A percentile compares a stretch with the other conserved stretches of the same genome.
These are phyloP conservation scores for Helicoverpa assulta DNA, from an alignment of 2,888 invertebrate species.

Conservation along the genomic window DNA sequence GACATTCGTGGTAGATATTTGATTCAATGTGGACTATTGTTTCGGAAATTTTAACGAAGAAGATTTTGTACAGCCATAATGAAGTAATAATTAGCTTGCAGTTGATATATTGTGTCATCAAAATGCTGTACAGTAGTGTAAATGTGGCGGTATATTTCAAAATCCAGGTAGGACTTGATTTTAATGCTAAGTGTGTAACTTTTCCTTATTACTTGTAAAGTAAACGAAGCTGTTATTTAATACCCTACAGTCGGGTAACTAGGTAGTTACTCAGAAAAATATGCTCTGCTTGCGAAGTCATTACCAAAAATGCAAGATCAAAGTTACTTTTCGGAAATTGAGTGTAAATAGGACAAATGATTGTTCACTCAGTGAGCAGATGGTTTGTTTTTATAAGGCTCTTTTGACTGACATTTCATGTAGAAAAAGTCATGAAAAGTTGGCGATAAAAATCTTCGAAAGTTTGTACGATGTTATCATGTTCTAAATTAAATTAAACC, in stretches of 20 bases:
- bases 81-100: conserved; percentile 30
- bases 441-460: too few species aligned
- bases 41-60: conserved; percentile 13
- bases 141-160: conserved; percentile 32
- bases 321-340: too few species aligned
- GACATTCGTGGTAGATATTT: conserved; percentile 24
- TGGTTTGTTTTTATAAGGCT: too few species aligned
- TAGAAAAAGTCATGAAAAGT: too few species aligned
- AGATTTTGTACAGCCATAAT: conserved; percentile 29
- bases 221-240: background rate
- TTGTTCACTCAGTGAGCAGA: too few species aligned
- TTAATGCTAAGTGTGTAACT: background rate
- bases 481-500: too few species aligned
- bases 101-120: conserved; percentile 23
- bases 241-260: background rate
- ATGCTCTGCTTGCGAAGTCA: background rate
- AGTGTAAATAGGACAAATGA: too few species aligned
- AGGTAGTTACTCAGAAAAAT: background rate
- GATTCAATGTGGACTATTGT: conserved; percentile 37
- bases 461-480: too few species aligned
- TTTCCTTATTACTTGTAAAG: background rate
- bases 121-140: conserved; percentile 38
- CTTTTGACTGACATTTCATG: too few species aligned
- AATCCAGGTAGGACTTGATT: conserved; percentile 33
- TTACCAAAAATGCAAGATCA: background rate